These are phyloP conservation scores for Calliopsis andreniformis DNA, from an alignment of 1,140 invertebrate species.

Conservation along the genomic window DNA sequence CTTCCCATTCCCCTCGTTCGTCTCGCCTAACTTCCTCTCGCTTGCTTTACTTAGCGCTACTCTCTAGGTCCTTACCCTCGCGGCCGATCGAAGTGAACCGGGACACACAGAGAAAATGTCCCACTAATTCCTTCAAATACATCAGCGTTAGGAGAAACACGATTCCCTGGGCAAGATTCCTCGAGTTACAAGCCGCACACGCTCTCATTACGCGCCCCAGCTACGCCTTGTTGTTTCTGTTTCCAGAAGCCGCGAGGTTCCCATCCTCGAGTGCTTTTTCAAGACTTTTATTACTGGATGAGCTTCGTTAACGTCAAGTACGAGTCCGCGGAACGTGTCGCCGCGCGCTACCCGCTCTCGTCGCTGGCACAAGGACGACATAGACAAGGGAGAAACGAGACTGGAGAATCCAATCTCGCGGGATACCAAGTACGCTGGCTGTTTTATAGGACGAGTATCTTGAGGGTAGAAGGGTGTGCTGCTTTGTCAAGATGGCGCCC, in stretches of 20 bases:
- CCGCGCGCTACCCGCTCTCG: conserved; percentile 22
- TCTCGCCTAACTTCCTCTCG: conserved; percentile 6
- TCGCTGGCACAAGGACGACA: conserved; percentile 40
- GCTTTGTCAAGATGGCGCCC: conserved; percentile 35
- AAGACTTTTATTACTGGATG: conserved; percentile 53
- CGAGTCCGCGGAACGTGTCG: conserved; percentile 24
- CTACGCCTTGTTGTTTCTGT: conserved; percentile 20
- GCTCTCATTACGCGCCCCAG: conserved; percentile 35
- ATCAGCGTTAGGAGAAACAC: conserved; percentile 40
- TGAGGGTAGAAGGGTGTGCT: conserved; percentile 8
- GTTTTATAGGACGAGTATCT: conserved; percentile 40
- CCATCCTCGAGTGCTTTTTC: conserved; percentile 25
- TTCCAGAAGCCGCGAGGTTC: conserved; percentile 17
- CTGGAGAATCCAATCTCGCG: conserved; percentile 47
- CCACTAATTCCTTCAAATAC: conserved; percentile 70
- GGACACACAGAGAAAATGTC: conserved; percentile 60
- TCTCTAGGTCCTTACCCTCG: conserved; percentile 52
- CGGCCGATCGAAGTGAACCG: conserved; percentile 42
- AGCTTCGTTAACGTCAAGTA: conserved; percentile 51
- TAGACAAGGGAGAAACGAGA: conserved; percentile 56
- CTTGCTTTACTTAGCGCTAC: conserved; percentile 63
- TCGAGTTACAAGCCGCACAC: conserved; percentile 35
- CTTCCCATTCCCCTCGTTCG: conserved; percentile 24
- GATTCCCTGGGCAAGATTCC: conserved; percentile 57
- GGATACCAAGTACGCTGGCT: conserved; percentile 14